Base-by-base conservation (phyloP, 2,797 vertebrate genomes). In the Poeciliopsis presidionis region DNA sequence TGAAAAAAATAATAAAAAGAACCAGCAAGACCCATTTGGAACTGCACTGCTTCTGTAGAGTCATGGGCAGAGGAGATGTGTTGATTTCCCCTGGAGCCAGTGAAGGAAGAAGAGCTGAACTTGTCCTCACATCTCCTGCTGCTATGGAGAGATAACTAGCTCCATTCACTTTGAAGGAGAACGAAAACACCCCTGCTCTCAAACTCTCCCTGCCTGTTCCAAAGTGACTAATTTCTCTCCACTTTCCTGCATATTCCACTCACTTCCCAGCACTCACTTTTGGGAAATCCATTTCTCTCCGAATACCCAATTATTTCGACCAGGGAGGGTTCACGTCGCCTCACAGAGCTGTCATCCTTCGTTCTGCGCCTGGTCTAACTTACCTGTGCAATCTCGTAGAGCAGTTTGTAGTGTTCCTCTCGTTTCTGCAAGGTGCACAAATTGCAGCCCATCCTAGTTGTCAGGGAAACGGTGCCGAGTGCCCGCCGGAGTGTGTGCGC, bases 381-480 rank as follows among this genome's bases (percentile, higher is more conserved):
- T 95, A 99, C 98, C 97, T 99, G 98, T 91, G 97, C 97, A 91
- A 99, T 97, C 97, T 99, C 98, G 91, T 99, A 99, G 45, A 99
- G 97, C 96, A 99, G 97, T 97, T 98, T 98, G 96, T 99, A 99
- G 95, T 98, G 97, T 90, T 99, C 98, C 93, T 99, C 98, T 96
- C 97, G 96, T 96, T 99, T 99, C 97, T 98, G 98, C 95, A 99
- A 97, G 95, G 97, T 97, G 96, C 98, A 99, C 95, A 99, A 96
- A 97, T 98, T 99, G 96, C 98, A 99, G 96, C 98, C 98, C 98
- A 99, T 99, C 95, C 96, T 97, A 97, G 95, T 95, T 94, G 95
- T 96, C 95, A 95, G 94, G 91, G 94, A 93, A 92, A 95, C 93
- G 8, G 88, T 80, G 89, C 87, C 1, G 89, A 82, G 85, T 78